Evolutionary conservation across 30 jellyfish, hydroid and myxozoan genomes (phyloP).

Genomic region (Turritopsis dohrnii): DNA sequence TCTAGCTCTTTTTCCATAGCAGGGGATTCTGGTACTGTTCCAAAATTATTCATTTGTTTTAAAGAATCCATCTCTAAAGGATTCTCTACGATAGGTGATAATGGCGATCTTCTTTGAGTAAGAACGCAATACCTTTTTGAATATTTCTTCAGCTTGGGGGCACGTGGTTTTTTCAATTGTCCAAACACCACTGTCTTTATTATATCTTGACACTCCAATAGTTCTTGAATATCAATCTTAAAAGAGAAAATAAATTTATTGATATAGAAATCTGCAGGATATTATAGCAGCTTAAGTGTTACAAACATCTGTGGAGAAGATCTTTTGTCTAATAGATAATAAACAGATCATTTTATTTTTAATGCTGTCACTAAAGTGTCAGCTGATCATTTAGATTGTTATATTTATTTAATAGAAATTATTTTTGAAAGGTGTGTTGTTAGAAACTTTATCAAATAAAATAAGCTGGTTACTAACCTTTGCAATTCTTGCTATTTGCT

Average conservation of each 20-base stretch:
- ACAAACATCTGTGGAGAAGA: slow-evolving; percentile 8
- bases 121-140: not conserved
- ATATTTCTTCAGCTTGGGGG: slow-evolving; percentile 20
- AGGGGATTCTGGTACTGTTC: not conserved
- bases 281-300: not conserved
- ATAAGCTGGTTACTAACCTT: not conserved
- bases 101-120: slow-evolving; percentile 18
- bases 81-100: slow-evolving; percentile 32
- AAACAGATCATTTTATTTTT: not conserved
- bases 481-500: slow-evolving; percentile 12
- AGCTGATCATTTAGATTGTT: slow-evolving; percentile 3
- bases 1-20: slow-evolving; percentile 5
- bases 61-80: slow-evolving; percentile 23
- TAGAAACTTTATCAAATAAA: not conserved
- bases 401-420: too few species aligned
- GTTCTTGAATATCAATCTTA: slow-evolving; percentile 31
- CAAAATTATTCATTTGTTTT: not conserved
- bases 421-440: not conserved
- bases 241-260: not conserved
- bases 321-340: not conserved
- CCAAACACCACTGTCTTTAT: slow-evolving; percentile 35
- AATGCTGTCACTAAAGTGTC: not conserved
- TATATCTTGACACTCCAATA: slow-evolving; percentile 27
- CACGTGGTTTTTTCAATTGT: slow-evolving; percentile 17
- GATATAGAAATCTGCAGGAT: not conserved